These are phyloP conservation scores for Spatula clypeata DNA, from an alignment of 2,797 vertebrate genomes.

Conservation along the genomic window DNA sequence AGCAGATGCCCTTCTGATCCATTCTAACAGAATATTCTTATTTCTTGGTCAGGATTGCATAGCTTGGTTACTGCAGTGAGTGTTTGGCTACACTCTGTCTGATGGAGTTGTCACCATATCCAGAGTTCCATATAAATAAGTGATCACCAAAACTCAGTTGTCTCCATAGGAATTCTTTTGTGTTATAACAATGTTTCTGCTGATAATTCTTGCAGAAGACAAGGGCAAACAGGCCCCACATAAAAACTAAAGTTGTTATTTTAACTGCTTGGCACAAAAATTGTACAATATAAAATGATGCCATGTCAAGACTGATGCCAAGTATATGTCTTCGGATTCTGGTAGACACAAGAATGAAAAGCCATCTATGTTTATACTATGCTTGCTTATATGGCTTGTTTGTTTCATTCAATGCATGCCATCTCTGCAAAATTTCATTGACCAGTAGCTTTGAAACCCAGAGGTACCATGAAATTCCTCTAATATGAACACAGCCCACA, in stretches of 20 bases:
- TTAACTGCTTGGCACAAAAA: not conserved
- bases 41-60: not conserved
- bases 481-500: not conserved
- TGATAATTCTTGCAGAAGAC: not conserved
- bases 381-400: not conserved
- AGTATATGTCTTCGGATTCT: not conserved
- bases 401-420: not conserved
- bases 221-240: not conserved
- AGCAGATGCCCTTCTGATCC: not conserved
- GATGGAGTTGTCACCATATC: not conserved
- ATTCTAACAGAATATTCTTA: not conserved
- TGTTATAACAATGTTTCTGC: not conserved
- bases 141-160: not conserved
- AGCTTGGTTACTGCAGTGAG: not conserved
- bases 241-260: not conserved
- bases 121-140: not conserved
- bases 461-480: not conserved
- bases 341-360: not conserved
- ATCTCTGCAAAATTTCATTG: not conserved
- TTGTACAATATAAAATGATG: not conserved
- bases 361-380: not conserved
- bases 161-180: not conserved
- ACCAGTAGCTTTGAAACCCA: not conserved
- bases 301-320: not conserved
- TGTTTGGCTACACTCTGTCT: not conserved